phyloP scores from a whole-genome alignment of 2,888 invertebrate genomes.

The Tetanocera ferruginea region DNA sequence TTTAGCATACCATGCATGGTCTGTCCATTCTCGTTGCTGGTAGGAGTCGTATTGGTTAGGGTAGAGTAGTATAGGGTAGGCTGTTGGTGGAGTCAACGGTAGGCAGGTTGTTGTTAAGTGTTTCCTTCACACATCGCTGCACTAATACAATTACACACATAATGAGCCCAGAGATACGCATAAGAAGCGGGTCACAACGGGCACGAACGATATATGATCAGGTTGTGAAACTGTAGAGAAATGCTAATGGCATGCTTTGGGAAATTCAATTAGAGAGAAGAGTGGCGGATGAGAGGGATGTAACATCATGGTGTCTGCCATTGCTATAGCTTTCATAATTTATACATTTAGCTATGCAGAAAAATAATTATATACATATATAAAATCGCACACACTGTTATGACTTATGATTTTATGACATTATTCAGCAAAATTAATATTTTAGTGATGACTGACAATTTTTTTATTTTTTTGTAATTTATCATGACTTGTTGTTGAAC shows the following conservation, averaged over 20 bases:
- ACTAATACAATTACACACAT: slow-evolving; percentile 23
- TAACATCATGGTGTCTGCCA: not conserved
- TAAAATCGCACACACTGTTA: not conserved
- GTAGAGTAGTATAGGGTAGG: not conserved
- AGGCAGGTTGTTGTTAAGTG: slow-evolving; percentile 23
- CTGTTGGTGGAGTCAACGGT: not conserved
- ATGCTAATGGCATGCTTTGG: too few relatives aligned
- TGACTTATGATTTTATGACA: not conserved
- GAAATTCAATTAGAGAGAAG: not conserved
- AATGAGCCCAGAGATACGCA: slow-evolving; percentile 15
- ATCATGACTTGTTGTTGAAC: too few relatives aligned
- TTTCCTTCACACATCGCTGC: slow-evolving; percentile 30
- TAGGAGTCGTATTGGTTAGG: not conserved
- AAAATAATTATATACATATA: not conserved
- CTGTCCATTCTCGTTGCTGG: not conserved
- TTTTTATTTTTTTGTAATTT: too few relatives aligned
- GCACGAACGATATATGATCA: not conserved
- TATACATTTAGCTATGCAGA: not conserved
- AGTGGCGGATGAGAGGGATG: not conserved
- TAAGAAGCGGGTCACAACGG: slow-evolving; percentile 5
- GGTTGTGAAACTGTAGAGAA: not conserved
- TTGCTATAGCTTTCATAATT: not conserved
- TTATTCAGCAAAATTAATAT: too few relatives aligned
- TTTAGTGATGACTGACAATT: too few relatives aligned
- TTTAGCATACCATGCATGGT: not conserved